phyloP scores from a whole-genome alignment of 2,888 invertebrate genomes.

The Amblyjoppa fuscipennis region DNA sequence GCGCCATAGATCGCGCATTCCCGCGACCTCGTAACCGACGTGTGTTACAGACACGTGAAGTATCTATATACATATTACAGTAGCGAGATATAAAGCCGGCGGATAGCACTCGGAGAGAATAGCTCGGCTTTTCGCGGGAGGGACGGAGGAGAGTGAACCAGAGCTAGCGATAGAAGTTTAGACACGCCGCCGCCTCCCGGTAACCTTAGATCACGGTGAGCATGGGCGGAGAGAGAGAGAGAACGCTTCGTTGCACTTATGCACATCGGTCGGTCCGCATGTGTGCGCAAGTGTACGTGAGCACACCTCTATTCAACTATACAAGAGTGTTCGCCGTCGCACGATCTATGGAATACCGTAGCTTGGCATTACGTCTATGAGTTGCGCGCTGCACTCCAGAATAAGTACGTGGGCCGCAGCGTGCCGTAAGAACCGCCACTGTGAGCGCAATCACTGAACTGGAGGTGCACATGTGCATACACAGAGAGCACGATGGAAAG shows the following conservation, averaged over 20 bases:
- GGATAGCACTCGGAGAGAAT: neutral
- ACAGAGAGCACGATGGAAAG: conserved; percentile 29
- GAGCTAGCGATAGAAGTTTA: conserved; percentile 26
- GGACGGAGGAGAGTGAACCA: neutral
- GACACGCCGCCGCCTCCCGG: conserved; percentile 35
- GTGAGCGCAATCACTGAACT: conserved; percentile 51
- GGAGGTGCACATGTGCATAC: conserved; percentile 15
- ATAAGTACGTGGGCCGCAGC: conserved; percentile 40
- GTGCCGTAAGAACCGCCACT: conserved; percentile 29
- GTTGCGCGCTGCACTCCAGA: conserved; percentile 16
- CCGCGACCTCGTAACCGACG: conserved; percentile 64
- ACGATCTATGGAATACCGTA: conserved; percentile 32
- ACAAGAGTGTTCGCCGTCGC: neutral
- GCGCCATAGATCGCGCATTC: conserved; percentile 63
- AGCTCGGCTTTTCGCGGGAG: conserved; percentile 18
- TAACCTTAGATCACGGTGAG: conserved; percentile 63
- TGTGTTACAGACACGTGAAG: conserved; percentile 25
- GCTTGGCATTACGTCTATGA: conserved; percentile 4
- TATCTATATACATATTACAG: conserved; percentile 10
- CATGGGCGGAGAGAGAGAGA: conserved; percentile 15
- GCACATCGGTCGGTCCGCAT: neutral
- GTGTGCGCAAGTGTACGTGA: neutral
- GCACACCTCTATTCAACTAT: neutral
- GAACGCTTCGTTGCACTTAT: conserved; percentile 58
- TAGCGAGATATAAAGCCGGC: conserved; percentile 6